Evolutionary conservation across 1,140 invertebrate genomes (phyloP).

Genomic region (Dendrolimus punctatus): DNA sequence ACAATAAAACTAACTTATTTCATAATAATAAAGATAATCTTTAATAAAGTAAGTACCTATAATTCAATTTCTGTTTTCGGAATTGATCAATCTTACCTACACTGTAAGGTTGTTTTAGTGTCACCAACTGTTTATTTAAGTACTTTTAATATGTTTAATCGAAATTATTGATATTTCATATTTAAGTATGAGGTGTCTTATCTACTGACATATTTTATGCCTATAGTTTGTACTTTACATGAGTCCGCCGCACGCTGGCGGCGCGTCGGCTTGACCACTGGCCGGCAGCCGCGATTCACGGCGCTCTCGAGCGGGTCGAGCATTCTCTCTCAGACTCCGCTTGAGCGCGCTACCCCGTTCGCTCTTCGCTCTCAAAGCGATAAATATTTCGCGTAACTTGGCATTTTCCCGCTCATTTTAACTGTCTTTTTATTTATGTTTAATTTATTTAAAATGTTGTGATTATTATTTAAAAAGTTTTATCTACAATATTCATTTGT

Average conservation of each 20-base stretch:
- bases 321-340: constrained; percentile 36
- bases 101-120: too few relatives aligned
- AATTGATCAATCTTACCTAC: too few relatives aligned
- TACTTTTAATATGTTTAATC: too few relatives aligned
- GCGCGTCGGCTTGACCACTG: constrained; percentile 51
- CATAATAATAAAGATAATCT: too few relatives aligned
- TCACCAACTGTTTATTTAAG: too few relatives aligned
- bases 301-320: constrained; percentile 20
- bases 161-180: too few relatives aligned
- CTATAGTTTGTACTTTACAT: too few relatives aligned
- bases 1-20: too few relatives aligned
- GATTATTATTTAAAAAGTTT: constrained; percentile 6
- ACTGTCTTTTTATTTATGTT: constrained; percentile 16
- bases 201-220: too few relatives aligned
- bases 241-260: constrained; percentile 18
- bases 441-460: constrained; percentile 10
- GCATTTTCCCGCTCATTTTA: constrained; percentile 44
- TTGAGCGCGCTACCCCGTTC: constrained; percentile 24
- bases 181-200: too few relatives aligned
- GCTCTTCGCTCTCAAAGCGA: constrained; percentile 10
- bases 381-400: not conserved
- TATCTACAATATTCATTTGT: constrained; percentile 26
- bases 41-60: too few relatives aligned
- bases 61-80: too few relatives aligned
- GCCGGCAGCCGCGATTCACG: constrained; percentile 24